Evolutionary conservation across 1,140 invertebrate genomes (phyloP).

Genomic region (Bombus polaris): DNA sequence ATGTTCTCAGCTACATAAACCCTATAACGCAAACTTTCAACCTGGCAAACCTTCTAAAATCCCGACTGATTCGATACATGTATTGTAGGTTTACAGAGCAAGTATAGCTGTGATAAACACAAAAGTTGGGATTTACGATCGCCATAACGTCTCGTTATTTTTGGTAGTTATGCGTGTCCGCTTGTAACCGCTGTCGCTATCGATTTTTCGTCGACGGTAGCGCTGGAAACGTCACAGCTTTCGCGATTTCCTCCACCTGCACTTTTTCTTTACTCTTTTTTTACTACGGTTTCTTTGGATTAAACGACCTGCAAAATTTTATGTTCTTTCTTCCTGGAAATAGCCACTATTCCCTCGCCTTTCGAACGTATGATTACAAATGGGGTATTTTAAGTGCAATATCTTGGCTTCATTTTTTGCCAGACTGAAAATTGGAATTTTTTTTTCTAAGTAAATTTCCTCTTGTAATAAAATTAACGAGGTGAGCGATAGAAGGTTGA

Average conservation of each 20-base stretch:
- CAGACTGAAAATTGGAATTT: too few species aligned
- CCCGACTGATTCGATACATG: background rate
- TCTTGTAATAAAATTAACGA: too few species aligned
- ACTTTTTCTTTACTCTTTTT: background rate
- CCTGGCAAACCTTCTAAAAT: background rate
- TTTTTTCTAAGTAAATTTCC: too few species aligned
- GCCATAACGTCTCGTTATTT: conserved; percentile 46
- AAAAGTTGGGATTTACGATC: conserved; percentile 7
- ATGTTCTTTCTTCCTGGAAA: too few species aligned
- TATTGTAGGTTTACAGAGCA: background rate
- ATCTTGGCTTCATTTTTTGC: too few species aligned
- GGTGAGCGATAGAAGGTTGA: too few species aligned
- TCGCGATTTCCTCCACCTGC: background rate
- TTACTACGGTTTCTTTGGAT: background rate
- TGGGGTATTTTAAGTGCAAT: background rate
- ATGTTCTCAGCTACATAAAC: background rate
- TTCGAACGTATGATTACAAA: background rate
- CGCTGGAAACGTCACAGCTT: background rate
- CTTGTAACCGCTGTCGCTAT: conserved; percentile 6
- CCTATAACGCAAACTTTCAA: background rate
- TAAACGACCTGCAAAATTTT: background rate
- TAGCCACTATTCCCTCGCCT: background rate
- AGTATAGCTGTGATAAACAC: background rate
- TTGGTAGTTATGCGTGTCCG: background rate
- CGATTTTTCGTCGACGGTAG: background rate